Conservation (phyloP, 2,797 vertebrate genomes). For the Ficedula albicollis region DNA sequence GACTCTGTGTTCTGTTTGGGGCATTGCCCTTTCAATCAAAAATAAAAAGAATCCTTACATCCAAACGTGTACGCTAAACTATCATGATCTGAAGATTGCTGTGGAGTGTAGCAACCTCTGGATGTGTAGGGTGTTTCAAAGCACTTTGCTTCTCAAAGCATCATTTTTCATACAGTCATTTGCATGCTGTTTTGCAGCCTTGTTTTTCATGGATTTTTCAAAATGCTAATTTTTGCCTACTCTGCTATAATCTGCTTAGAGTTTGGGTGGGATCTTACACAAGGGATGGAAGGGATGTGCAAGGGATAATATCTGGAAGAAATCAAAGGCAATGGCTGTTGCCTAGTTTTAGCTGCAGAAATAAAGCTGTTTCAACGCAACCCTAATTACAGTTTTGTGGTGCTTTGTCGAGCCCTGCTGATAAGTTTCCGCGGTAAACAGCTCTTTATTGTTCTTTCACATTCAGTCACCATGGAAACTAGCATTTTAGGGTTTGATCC, state of each 20-base stretch:
- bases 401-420: slow-evolving; percentile 68
- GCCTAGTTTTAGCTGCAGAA: slow-evolving; percentile 39
- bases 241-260: slow-evolving; percentile 13
- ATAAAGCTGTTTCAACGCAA: slow-evolving; percentile 58
- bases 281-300: neutral
- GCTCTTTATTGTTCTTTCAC: slow-evolving; percentile 77
- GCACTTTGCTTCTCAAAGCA: neutral
- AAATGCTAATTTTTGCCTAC: slow-evolving; percentile 53
- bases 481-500: slow-evolving; percentile 64
- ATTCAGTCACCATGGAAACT: slow-evolving; percentile 76
- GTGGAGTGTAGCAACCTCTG: neutral
- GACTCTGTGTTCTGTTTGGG: neutral
- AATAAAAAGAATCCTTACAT: neutral
- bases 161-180: neutral
- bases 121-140: neutral
- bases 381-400: slow-evolving; percentile 73
- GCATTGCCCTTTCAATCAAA: neutral
- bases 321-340: slow-evolving; percentile 47
- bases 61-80: neutral
- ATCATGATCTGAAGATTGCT: neutral
- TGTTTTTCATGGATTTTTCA: slow-evolving; percentile 33
- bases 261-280: slow-evolving; percentile 7
- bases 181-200: slow-evolving; percentile 1
- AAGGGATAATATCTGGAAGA: slow-evolving; percentile 31
- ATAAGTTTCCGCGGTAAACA: slow-evolving; percentile 76